phyloP scores from a whole-genome alignment of 2,797 vertebrate species.

The Hyperoplus immaculatus region DNA sequence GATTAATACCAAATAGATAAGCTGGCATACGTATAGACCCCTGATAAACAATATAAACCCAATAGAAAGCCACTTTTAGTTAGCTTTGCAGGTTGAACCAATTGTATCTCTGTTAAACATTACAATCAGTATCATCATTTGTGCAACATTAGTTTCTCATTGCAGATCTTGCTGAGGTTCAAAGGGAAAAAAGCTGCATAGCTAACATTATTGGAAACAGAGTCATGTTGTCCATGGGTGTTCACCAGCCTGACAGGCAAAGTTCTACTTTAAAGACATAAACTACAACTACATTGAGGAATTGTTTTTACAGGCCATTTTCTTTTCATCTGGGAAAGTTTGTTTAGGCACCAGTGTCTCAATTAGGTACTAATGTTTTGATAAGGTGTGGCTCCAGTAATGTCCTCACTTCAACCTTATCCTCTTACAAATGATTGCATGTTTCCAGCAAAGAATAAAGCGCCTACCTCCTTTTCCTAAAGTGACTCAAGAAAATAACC shows the following conservation, averaged over 20 bases:
- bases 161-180: conserved; percentile 16
- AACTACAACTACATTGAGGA: conserved; percentile 62
- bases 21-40: conserved; percentile 6
- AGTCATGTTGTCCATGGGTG: conserved; percentile 71
- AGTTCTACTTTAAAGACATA: conserved; percentile 66
- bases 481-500: conserved; percentile 55
- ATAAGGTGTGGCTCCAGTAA: conserved; percentile 77
- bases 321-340: conserved; percentile 74
- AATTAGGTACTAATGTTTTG: conserved; percentile 76
- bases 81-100: conserved; percentile 20
- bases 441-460: conserved; percentile 71
- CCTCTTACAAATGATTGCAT: conserved; percentile 77
- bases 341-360: conserved; percentile 72
- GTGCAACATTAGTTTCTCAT: conserved; percentile 22
- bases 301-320: conserved; percentile 66
- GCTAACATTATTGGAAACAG: conserved; percentile 50
- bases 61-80: conserved; percentile 20
- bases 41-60: background rate
- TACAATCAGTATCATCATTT: conserved; percentile 13
- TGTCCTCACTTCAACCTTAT: conserved; percentile 72
- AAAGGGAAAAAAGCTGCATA: conserved; percentile 37
- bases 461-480: conserved; percentile 53
- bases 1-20: background rate
- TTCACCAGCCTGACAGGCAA: conserved; percentile 75
- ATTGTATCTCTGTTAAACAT: conserved; percentile 16